Base-by-base conservation (phyloP, 2,888 invertebrate species). In the Thecocarcelia acutangulata region DNA sequence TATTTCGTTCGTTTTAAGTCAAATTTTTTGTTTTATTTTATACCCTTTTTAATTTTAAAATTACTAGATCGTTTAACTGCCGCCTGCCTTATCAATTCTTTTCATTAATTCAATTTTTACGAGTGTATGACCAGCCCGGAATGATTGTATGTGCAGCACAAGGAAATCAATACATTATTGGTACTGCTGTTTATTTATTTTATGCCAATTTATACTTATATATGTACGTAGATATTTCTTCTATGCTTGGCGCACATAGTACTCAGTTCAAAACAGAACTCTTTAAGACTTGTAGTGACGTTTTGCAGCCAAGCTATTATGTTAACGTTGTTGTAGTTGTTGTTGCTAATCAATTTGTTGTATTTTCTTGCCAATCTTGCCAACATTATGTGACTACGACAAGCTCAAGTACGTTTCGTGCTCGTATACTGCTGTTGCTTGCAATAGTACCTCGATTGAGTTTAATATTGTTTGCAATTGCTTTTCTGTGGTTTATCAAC, bases 401-500 rank as follows among this genome's bases (percentile, higher is more conserved):
- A n/a, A 59, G 21, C 54, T 37, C 44, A 63, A 52, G 59, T 44
- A 58, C 17, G 48, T 40, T 1, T 17, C 42, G n/a, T 24, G n/a
- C 17, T 17, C 42, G n/a, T 24, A 11, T 13, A 52, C 52, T 8
- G 54, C 46, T 19, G 12, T 15, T 66, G 33, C 37, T 28, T 56
- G 56, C 54, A 56, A 28, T 56, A 56, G 28, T 58, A 63, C 61
- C 44, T 40, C 54, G 69, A 50, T 66, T 68, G 66, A 66, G 63
- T 82, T 75, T 73, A 73, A 78, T 83, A 68, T 75, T 68, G 75
- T 79, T 75, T 56, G 79, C 80, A 80, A 80, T 83, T 83, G 83
- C 76, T 83, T 80, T 80, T 80, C 83, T 87, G 87, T 85, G 86
- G 87, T 87, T 88, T 88, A 87, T 87, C 88, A 87, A 86, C 88